phyloP scores from a whole-genome alignment of 2,113 vertebrate species.

The Dasyprocta punctata region DNA sequence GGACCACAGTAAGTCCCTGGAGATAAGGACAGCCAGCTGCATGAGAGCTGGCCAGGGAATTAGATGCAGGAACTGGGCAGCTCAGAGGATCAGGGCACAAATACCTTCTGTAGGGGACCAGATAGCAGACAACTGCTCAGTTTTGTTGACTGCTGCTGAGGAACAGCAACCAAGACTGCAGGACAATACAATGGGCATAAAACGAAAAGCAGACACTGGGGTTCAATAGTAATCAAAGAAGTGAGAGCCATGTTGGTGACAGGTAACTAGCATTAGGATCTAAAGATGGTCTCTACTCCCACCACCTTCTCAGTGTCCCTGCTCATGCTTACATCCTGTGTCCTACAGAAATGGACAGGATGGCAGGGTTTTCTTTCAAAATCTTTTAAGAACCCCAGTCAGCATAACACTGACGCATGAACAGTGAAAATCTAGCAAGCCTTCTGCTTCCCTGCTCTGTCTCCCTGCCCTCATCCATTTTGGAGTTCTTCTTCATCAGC shows the following conservation, averaged over 20 bases:
- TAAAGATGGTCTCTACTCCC: neutral
- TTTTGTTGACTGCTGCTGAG: neutral
- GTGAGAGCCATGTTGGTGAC: rapidly evolving
- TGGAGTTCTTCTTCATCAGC: neutral
- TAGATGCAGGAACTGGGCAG: neutral
- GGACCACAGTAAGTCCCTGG: neutral
- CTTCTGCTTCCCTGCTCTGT: neutral
- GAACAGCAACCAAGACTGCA: neutral
- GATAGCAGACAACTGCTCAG: constrained; percentile 10
- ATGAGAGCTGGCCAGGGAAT: neutral
- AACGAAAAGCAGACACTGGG: too few species aligned
- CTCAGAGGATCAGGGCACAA: neutral
- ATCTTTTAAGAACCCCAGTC: too few species aligned
- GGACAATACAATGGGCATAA: neutral
- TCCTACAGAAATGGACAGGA: rapidly evolving
- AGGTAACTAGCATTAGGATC: rapidly evolving
- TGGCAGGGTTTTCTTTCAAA: neutral
- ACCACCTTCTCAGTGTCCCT: neutral
- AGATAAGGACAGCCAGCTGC: neutral
- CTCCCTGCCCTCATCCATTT: neutral
- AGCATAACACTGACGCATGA: too few species aligned
- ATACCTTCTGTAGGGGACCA: neutral
- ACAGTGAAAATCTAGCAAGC: neutral
- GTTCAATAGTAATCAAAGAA: rapidly evolving
- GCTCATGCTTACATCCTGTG: neutral